Percentiles rank a stretch among this genome's conserved stretches.
phyloP scores from a whole-genome alignment of 2,113 vertebrate species.

The Thunnus maccoyii region DNA sequence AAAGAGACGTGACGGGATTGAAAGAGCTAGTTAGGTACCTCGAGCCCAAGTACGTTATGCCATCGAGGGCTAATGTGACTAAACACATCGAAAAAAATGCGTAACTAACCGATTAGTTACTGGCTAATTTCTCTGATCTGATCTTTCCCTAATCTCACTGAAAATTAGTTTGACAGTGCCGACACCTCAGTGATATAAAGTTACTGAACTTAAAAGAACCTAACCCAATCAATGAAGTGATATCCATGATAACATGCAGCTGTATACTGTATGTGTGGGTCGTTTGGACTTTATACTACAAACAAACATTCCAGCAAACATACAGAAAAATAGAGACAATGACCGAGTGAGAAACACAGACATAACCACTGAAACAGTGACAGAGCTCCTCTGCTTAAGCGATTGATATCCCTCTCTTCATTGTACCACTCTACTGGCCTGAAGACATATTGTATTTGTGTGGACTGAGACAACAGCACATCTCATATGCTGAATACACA shows the following conservation, averaged over 20 bases:
- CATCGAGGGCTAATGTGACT: no score
- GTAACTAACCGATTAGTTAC: no score
- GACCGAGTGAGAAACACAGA: slow-evolving; percentile 45
- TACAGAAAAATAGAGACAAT: slow-evolving; percentile 14
- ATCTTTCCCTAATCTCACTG: not conserved
- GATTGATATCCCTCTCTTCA: slow-evolving; percentile 55
- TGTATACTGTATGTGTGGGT: no score
- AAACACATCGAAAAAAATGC: no score
- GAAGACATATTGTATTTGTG: slow-evolving; percentile 52
- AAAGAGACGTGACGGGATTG: no score
- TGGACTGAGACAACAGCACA: slow-evolving; percentile 36
- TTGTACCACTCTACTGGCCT: slow-evolving; percentile 40
- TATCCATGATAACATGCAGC: slow-evolving; percentile 34
- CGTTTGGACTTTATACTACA: not conserved
- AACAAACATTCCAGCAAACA: slow-evolving; percentile 51
- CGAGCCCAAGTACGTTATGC: no score
- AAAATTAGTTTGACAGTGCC: slow-evolving; percentile 51
- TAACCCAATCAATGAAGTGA: slow-evolving; percentile 67
- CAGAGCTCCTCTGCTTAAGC: slow-evolving; percentile 28
- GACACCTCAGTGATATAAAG: no score
- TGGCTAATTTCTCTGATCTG: slow-evolving; percentile 1
- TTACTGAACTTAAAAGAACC: slow-evolving; percentile 31
- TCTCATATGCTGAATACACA: slow-evolving; percentile 45
- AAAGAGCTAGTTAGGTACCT: no score
- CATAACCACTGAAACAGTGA: slow-evolving; percentile 22